phyloP scores from a whole-genome alignment of 1,140 invertebrate genomes.

The Ostrea denselamellosa region DNA sequence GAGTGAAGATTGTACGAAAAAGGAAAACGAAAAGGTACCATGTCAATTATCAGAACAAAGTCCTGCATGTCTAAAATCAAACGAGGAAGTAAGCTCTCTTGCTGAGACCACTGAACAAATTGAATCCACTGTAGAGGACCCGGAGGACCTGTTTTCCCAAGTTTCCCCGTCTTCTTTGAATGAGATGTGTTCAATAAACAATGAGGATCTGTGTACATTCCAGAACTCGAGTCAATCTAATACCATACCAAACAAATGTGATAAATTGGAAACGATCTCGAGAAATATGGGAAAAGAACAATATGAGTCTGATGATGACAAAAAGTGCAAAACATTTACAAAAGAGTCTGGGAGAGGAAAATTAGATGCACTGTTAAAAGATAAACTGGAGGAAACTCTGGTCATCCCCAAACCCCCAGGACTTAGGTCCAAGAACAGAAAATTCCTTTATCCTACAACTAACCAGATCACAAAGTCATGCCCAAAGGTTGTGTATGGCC shows the following conservation, averaged over 20 bases:
- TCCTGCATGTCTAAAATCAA: background rate
- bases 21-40: background rate
- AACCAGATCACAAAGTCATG: conserved; percentile 55
- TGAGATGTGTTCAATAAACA: conserved; percentile 59
- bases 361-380: background rate
- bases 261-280: background rate
- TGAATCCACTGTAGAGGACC: background rate
- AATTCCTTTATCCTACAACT: conserved; percentile 62
- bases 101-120: background rate
- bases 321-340: background rate
- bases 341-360: no score
- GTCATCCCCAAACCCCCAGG: background rate
- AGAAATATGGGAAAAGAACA: background rate
- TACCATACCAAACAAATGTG: background rate
- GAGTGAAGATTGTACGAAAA: background rate
- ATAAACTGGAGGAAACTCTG: background rate
- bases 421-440: conserved; percentile 41
- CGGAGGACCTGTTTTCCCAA: conserved; percentile 57
- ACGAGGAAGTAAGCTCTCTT: no score
- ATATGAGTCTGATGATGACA: background rate
- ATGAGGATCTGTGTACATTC: background rate
- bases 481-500: conserved; percentile 53
- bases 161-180: conserved; percentile 58
- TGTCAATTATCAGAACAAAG: background rate
- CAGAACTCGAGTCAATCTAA: background rate